Evolutionary conservation across 2,113 vertebrate genomes (phyloP), one percentile per base, ranked within the genome.

Genomic region (Glaucomys volans): DNA sequence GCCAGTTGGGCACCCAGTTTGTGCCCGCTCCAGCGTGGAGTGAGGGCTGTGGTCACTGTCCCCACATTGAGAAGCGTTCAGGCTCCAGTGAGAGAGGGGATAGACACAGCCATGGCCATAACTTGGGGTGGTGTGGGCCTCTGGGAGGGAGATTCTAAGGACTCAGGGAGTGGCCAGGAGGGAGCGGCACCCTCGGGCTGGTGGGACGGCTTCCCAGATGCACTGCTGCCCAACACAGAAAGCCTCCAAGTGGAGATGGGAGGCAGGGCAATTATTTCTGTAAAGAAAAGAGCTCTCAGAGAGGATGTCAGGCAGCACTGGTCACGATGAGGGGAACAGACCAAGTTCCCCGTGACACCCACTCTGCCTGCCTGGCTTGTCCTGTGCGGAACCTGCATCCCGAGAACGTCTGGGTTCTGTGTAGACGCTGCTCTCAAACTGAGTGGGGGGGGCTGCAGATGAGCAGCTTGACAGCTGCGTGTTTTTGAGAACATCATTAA

Each of bases 391-490:
- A 52, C 17, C 57, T 52, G 67, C 50, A 26, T 87, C 22, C 13
- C 12, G 2, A 37, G 44, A 54, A 20, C 30, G 22, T 6, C 30
- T 10, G 2, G 1, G 11, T 42, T 72, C 42, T 71, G 16, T 18
- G 52, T 54, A 71, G 90, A 82, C 16, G 32, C 37, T 67, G 24
- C 52, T 24, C 52, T 83, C 57, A 35, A 8, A 9, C 32, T 8
- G 7, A 57, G 54, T 5, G 42, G 44, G 26, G 74, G 79, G 14
- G 85, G 28, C 44, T 42, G 20, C 59, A 10, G 0, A 0, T 26
- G 2, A 2, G n/a, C 1, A 1, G n/a, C 88, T 72, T 77, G 52
- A 10, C 4, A 3, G 30, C 52, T 13, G 0, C 4, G 0, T 2
- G 72, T 67, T 67, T 87, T 66, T 40, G 40, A 37, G 79, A 84